A percentile compares a stretch with the other conserved stretches of the same genome.
Evolutionary conservation across 2,888 invertebrate species (phyloP).

Genomic region (Drosophila merina): DNA sequence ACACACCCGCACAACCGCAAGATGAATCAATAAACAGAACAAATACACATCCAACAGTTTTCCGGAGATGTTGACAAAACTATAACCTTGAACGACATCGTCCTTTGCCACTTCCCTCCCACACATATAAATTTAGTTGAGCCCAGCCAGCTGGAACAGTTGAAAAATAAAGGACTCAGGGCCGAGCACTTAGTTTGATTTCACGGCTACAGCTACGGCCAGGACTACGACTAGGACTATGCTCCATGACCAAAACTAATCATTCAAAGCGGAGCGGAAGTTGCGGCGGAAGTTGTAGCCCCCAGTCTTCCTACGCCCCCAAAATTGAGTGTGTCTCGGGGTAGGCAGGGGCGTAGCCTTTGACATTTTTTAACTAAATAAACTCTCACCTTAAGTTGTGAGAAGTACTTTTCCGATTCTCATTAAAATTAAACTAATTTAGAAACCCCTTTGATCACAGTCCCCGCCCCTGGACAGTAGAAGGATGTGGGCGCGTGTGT

Average conservation of each 20-base stretch:
- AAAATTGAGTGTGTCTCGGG: constrained; percentile 5
- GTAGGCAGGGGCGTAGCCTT: constrained; percentile 1
- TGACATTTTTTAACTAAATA: background rate
- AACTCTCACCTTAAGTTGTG: background rate
- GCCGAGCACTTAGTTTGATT: constrained; percentile 51
- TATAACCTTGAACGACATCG: constrained; percentile 29
- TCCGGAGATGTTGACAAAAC: constrained; percentile 41
- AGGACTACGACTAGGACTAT: constrained; percentile 39
- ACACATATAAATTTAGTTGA: background rate
- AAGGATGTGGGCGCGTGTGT: constrained; percentile 14
- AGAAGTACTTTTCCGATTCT: background rate
- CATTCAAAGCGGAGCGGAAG: constrained; percentile 70
- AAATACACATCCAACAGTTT: constrained; percentile 21
- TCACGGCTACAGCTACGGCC: constrained; percentile 51
- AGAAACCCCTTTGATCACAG: constrained; percentile 2
- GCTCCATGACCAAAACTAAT: constrained; percentile 64
- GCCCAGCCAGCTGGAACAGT: constrained; percentile 24
- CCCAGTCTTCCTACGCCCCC: constrained; percentile 33
- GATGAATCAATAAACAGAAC: constrained; percentile 48
- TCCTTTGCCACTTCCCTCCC: background rate
- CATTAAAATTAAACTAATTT: constrained; percentile 1
- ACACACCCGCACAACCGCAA: constrained; percentile 9
- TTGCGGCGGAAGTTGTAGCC: constrained; percentile 63
- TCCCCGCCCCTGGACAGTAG: background rate
- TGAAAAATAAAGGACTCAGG: constrained; percentile 37